phyloP scores from a whole-genome alignment of 2,888 invertebrate genomes.

The Copidosoma aretas region DNA sequence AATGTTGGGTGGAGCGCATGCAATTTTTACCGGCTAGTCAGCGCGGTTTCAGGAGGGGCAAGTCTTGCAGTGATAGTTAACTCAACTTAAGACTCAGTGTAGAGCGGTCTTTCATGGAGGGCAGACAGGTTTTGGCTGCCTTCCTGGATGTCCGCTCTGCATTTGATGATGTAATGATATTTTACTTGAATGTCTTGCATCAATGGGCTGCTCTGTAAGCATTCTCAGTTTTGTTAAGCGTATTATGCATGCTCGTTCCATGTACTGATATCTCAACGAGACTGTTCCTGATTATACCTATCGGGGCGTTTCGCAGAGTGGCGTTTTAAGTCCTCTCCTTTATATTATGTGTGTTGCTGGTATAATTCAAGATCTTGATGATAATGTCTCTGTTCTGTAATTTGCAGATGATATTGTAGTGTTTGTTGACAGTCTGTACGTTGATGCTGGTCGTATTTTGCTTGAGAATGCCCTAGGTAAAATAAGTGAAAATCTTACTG shows the following conservation, averaged over 20 bases:
- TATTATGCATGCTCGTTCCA: not conserved
- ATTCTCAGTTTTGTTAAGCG: not conserved
- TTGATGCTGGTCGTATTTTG: too few relatives aligned
- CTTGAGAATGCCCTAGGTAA: too few relatives aligned
- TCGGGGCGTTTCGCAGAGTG: not conserved
- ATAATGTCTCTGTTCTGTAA: too few relatives aligned
- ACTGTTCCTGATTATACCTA: not conserved
- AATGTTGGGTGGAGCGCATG: conserved; percentile 16
- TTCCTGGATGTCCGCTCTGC: not conserved
- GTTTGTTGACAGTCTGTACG: too few relatives aligned
- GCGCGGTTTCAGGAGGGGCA: conserved; percentile 5
- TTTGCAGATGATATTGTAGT: too few relatives aligned
- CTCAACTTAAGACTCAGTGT: not conserved
- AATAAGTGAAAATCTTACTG: too few relatives aligned
- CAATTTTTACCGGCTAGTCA: not conserved
- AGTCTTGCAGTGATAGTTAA: not conserved
- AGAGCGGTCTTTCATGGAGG: not conserved
- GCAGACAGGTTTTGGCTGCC: not conserved
- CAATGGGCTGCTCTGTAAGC: not conserved
- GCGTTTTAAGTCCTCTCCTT: not conserved
- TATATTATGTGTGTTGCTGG: not conserved
- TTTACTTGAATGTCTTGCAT: not conserved
- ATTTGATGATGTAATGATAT: conserved; percentile 4
- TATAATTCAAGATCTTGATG: too few relatives aligned
- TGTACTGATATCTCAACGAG: conserved; percentile 1